Base-by-base conservation (phyloP, 1,140 invertebrate genomes). In the Monochamus saltuarius region DNA sequence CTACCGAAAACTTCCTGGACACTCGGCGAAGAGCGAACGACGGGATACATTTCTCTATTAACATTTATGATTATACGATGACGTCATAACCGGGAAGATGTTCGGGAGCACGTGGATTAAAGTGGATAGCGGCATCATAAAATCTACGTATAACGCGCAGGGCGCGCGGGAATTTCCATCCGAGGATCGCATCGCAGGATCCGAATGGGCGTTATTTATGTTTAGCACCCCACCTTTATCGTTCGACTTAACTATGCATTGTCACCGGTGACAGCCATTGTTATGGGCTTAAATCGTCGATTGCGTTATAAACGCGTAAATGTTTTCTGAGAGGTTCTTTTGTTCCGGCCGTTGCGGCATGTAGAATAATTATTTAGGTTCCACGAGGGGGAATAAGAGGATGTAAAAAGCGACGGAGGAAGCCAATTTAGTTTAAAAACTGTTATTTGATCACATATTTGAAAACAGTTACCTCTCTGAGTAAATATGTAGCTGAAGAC, bases 41-140 rank as follows among this genome's bases (percentile, higher is more conserved):
- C 22, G 22, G 22, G 22, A 29, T 29, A 29, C 22, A 29, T 29
- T 29, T 29, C 22, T 6, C 22, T 29, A 29, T 14, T 51, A 13
- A 51, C 34, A 51, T 51, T 35, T 35, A 51, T 38, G 49, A 51
- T 51, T 14, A 19, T 51, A 35, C 9, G 49, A 51, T 51, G 49
- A 51, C 29, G 49, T 38, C 34, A 51, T 37, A 29, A 29, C 22
- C 22, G 22, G 22, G 22, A 29, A 29, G 22, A 29, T 29, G 22
- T 29, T 29, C 22, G 22, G 49, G 8, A 51, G 37, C 49, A 51
- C 49, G 37, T 19, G 51, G 38, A 53, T 53, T 53, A 53, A 53
- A 34, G 51, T 53, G 51, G 51, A 53, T 53, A 19, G 51, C 29
- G 51, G 39, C 36, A 53, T 39, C 38, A 53, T 53, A 53, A 53